These are phyloP conservation scores for Bombus confusus DNA, from an alignment of 1,140 invertebrate species.

Conservation along the genomic window DNA sequence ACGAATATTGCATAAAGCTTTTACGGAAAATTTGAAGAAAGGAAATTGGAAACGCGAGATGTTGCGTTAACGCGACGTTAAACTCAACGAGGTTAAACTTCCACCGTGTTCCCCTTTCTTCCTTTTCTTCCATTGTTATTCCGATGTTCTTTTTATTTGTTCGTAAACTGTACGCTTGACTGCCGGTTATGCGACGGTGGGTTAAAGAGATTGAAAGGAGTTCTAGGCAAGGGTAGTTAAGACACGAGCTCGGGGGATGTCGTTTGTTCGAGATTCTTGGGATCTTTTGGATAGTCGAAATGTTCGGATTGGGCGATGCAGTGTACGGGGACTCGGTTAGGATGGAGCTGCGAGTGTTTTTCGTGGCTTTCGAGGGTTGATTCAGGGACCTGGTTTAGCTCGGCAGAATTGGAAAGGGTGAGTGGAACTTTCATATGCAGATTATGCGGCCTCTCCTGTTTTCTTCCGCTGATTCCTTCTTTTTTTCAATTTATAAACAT, in stretches of 20 bases:
- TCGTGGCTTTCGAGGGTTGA: neutral
- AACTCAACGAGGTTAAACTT: neutral
- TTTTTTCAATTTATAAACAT: neutral
- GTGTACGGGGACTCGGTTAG: neutral
- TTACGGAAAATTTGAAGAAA: too few relatives aligned
- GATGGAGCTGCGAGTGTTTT: neutral
- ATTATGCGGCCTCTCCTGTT: neutral
- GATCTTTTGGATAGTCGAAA: slow-evolving; percentile 7
- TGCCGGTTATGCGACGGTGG: neutral
- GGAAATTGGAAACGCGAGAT: neutral
- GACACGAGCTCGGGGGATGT: neutral
- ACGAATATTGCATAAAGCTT: too few relatives aligned
- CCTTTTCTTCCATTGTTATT: neutral
- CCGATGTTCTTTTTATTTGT: neutral
- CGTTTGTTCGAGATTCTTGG: neutral
- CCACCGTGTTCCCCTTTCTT: too few relatives aligned
- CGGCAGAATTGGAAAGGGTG: neutral
- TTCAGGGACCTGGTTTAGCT: neutral
- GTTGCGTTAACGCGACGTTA: neutral
- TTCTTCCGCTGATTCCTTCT: too few relatives aligned
- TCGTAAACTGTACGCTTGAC: neutral
- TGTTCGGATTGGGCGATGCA: neutral
- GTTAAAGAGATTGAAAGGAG: slow-evolving; percentile 16
- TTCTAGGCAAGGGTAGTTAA: slow-evolving; percentile 2
- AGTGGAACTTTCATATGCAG: neutral